Evolutionary conservation across 1,140 invertebrate genomes (phyloP).

Genomic region (Eubasilissa regina): DNA sequence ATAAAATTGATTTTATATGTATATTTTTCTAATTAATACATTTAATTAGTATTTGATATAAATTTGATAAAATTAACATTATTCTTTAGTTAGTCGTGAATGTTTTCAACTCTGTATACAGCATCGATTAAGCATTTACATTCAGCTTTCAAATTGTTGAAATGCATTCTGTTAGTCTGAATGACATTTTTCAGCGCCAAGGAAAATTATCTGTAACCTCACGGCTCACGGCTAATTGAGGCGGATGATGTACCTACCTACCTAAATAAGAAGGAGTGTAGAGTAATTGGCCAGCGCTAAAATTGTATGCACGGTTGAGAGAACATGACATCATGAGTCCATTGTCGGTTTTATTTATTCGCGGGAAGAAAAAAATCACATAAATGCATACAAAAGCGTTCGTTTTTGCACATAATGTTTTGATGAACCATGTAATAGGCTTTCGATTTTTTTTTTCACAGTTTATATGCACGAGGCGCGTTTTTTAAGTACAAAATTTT

Average conservation of each 20-base stretch:
- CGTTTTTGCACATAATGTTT: not conserved
- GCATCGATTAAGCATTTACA: not conserved
- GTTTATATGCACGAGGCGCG: not conserved
- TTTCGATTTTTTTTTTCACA: not conserved
- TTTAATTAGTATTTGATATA: no score
- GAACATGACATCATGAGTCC: constrained; percentile 52
- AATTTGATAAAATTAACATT: no score
- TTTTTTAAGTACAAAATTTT: no score
- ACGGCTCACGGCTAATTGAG: constrained; percentile 40
- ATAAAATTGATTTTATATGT: no score
- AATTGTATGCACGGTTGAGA: constrained; percentile 53
- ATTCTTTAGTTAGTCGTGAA: no score
- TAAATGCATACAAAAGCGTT: constrained; percentile 2
- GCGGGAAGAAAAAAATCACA: constrained; percentile 41
- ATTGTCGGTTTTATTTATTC: constrained; percentile 49
- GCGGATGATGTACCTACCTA: constrained; percentile 14
- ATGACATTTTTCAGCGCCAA: constrained; percentile 29
- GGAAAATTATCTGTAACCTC: constrained; percentile 18
- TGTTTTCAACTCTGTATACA: no score
- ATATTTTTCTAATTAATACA: no score
- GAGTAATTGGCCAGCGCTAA: constrained; percentile 44
- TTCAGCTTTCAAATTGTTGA: not conserved
- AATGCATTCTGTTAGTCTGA: not conserved
- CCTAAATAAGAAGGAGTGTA: constrained; percentile 50
- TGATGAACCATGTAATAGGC: not conserved